phyloP scores from a whole-genome alignment of 30 jellyfish, hydroid and myxozoan genomes.

The Aurelia aurita region DNA sequence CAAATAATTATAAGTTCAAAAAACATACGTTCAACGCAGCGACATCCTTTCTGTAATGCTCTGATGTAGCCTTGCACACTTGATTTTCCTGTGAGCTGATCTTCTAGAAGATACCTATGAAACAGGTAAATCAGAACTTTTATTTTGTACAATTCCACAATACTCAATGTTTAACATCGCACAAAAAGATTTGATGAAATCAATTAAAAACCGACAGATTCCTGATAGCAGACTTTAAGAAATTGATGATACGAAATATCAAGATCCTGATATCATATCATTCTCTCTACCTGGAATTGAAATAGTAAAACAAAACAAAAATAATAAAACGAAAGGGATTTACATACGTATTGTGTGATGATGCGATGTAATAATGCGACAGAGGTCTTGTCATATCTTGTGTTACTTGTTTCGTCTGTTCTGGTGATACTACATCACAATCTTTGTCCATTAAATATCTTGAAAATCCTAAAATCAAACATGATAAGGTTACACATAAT shows the following conservation, averaged over 20 bases:
- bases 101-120: constrained; percentile 84
- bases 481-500: no score
- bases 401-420: constrained; percentile 66
- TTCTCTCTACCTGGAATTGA: no score
- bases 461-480: constrained; percentile 72
- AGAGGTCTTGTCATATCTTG: constrained; percentile 96
- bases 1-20: neutral
- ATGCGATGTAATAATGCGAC: constrained; percentile 85
- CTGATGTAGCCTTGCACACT: constrained; percentile 87
- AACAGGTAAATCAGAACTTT: neutral
- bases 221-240: no score
- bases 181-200: no score
- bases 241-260: no score
- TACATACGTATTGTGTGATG: constrained; percentile 93
- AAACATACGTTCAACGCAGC: constrained; percentile 88
- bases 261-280: no score
- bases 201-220: no score
- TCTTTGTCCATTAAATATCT: constrained; percentile 86
- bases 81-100: constrained; percentile 82
- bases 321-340: no score
- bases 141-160: neutral
- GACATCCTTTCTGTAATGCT: constrained; percentile 88
- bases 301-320: no score
- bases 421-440: constrained; percentile 79
- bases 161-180: neutral